Percentiles rank a stretch among this genome's conserved stretches.
These are phyloP conservation scores for Chaetura pelagica DNA, from an alignment of 2,113 vertebrate species.

Conservation along the genomic window DNA sequence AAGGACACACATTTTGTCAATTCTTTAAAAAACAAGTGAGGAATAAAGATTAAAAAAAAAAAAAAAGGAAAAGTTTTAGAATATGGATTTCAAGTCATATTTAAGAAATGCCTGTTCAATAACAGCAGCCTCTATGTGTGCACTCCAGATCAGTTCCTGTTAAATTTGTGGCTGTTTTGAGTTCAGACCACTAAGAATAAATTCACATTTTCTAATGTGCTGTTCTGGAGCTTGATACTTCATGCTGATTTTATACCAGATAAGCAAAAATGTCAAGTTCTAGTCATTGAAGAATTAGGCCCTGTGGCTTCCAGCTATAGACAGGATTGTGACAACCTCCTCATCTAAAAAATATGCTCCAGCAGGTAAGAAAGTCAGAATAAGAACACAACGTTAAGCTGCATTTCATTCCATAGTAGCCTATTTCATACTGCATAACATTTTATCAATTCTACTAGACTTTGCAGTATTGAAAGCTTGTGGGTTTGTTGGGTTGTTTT, in stretches of 20 bases:
- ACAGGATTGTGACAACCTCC: background rate
- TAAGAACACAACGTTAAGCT: background rate
- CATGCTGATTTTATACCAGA: background rate
- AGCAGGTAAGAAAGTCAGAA: background rate
- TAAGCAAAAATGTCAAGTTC: background rate
- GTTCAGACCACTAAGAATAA: background rate
- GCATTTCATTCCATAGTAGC: background rate
- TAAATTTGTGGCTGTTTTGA: background rate
- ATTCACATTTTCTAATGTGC: background rate
- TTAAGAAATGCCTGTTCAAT: background rate
- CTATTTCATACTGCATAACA: background rate
- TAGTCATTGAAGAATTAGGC: background rate
- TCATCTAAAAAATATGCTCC: background rate
- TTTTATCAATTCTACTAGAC: background rate
- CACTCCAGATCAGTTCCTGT: accelerated
- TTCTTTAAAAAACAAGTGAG: background rate
- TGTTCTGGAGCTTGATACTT: background rate
- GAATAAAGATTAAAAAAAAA: background rate
- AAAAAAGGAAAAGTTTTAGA: background rate
- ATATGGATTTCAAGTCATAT: accelerated
- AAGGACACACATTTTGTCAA: accelerated
- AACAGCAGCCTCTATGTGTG: background rate
- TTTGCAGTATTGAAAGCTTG: background rate
- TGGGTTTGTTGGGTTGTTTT: background rate
- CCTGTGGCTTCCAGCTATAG: background rate